These are phyloP conservation scores for Daktulosphaira vitifoliae DNA, from an alignment of 1,140 invertebrate species.

Conservation along the genomic window DNA sequence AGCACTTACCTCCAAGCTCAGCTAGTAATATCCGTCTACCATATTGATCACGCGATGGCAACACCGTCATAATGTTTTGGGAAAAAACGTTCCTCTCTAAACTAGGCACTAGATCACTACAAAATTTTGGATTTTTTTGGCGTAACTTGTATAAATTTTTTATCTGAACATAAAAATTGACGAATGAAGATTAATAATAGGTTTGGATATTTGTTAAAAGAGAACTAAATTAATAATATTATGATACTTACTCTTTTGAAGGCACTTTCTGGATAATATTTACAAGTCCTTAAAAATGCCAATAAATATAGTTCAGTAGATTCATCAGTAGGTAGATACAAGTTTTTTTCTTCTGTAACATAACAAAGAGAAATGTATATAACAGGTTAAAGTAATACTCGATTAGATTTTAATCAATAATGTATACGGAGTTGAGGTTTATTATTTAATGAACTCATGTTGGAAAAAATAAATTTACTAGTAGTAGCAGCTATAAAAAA, in stretches of 20 bases:
- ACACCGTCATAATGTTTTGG: slow-evolving; percentile 49
- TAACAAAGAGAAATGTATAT: no score
- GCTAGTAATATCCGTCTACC: slow-evolving; percentile 51
- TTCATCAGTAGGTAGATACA: slow-evolving; percentile 42
- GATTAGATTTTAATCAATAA: no score
- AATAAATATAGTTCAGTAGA: slow-evolving; percentile 40
- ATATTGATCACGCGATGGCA: slow-evolving; percentile 49
- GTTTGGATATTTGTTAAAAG: no score
- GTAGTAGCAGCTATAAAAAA: no score
- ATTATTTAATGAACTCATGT: no score
- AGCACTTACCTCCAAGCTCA: slow-evolving; percentile 49
- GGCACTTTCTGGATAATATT: slow-evolving; percentile 46
- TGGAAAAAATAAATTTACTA: no score
- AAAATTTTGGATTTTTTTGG: slow-evolving; percentile 48
- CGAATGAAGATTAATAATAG: no score
- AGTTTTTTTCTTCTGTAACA: slow-evolving; percentile 43
- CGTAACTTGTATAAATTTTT: slow-evolving; percentile 53
- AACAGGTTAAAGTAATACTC: no score
- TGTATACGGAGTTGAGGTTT: no score
- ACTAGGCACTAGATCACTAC: slow-evolving; percentile 46
- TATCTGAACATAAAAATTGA: slow-evolving; percentile 44
- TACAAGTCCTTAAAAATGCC: slow-evolving; percentile 45
- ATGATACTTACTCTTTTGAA: slow-evolving; percentile 41
- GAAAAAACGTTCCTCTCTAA: slow-evolving; percentile 46
- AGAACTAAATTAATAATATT: background rate